Conservation (phyloP, 2,888 invertebrate species). For the Loripinus fragilis region DNA sequence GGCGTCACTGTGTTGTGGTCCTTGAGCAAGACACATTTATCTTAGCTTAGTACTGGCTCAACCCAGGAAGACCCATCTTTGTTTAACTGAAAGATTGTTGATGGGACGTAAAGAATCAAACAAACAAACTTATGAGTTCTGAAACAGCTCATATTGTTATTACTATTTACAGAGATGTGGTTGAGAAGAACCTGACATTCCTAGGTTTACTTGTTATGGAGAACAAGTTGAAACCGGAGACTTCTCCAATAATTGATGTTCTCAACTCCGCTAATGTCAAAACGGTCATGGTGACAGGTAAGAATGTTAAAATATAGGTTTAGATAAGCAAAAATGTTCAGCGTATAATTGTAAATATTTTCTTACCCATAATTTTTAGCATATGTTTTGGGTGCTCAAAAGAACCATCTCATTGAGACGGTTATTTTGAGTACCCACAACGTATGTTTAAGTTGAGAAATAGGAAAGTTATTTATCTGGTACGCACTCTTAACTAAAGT, state of each 20-base stretch:
- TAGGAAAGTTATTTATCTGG: background rate
- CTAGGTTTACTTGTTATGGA: constrained; percentile 97
- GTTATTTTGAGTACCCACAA: background rate
- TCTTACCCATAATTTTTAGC: too few relatives aligned
- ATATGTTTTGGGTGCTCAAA: background rate
- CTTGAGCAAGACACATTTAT: too few relatives aligned
- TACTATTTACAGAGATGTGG: constrained; percentile 72
- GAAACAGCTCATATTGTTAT: background rate
- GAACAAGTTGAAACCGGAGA: constrained; percentile 95
- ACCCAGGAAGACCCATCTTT: too few relatives aligned
- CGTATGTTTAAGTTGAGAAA: background rate
- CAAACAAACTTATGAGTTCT: background rate
- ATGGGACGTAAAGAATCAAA: too few relatives aligned
- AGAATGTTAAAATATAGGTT: constrained; percentile 11
- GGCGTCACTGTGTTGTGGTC: background rate
- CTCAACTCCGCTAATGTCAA: constrained; percentile 92
- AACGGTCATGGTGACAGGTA: constrained; percentile 99
- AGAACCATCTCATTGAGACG: background rate
- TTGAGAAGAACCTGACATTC: constrained; percentile 92
- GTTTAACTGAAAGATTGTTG: too few relatives aligned
- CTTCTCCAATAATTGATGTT: constrained; percentile 90
- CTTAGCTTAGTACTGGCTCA: too few relatives aligned
- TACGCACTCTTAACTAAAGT: too few relatives aligned
- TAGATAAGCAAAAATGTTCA: constrained; percentile 21
- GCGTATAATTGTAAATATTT: background rate